Evolutionary conservation across 2,797 vertebrate species (phyloP).

Genomic region (Karalla daura): DNA sequence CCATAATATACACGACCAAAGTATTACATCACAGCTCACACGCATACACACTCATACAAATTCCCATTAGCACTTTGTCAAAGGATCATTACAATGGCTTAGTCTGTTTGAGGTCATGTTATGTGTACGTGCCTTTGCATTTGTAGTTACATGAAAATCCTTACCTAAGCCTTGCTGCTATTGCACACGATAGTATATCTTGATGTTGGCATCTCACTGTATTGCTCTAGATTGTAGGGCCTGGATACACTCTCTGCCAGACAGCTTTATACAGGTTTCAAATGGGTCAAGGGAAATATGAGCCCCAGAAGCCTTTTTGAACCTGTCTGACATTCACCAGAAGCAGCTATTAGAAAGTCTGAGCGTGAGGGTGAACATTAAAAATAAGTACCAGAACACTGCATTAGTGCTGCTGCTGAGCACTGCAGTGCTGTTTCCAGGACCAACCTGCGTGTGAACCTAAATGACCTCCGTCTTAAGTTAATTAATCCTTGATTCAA

Average conservation of each 20-base stretch:
- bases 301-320: neutral
- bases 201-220: neutral
- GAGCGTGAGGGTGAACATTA: neutral
- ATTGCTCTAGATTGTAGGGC: neutral
- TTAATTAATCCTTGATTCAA: neutral
- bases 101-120: constrained; percentile 58
- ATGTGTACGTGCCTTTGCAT: constrained; percentile 42
- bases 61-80: constrained; percentile 61
- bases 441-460: neutral
- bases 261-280: neutral
- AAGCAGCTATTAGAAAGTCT: neutral
- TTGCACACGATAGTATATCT: neutral
- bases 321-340: neutral
- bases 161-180: neutral
- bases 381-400: neutral
- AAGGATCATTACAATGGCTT: constrained; percentile 62
- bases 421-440: neutral
- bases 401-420: neutral
- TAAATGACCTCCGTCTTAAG: neutral
- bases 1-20: constrained; percentile 40
- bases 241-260: neutral
- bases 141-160: neutral
- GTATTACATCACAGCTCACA: constrained; percentile 56
- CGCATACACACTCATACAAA: constrained; percentile 38
- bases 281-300: neutral